Base-by-base conservation (phyloP, 1,140 invertebrate genomes). In the Pemphigus obesinymphae region DNA sequence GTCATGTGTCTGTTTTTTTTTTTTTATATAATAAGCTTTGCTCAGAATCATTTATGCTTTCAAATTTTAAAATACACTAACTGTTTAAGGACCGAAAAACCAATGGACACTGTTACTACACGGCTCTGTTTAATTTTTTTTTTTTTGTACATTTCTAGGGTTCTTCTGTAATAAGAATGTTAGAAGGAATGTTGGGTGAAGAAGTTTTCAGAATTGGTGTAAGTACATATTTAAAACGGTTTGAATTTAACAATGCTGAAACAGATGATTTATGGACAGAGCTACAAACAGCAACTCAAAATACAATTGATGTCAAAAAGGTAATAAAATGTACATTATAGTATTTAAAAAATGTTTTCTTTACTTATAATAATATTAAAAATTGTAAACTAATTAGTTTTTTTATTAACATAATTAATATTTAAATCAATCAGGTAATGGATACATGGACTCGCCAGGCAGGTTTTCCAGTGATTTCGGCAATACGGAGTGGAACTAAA, bases 401-500 rank as follows among this genome's bases (percentile, higher is more conserved):
- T 0, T 66, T n/a, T n/a, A 37, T 68, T 1, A 37, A 5, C 37
- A 6, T 45, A n/a, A 61, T 26, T 61, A 26, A 61, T 61, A 26
- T 11, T 26, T 37, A 37, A 76, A 53, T 55, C 17, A 17, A 80
- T 63, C 29, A 80, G 76, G 17, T 80, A 20, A 95, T 98, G 93
- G 91, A 96, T 84, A 96, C 95, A 0, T 99, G 96, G 95, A 96
- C 94, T 0, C 89, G 90, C 50, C 96, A 98, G 88, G 97, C 95
- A 92, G 96, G 96, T 10, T 95, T 92, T 84, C 96, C 97, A 0
- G 89, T 97, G 0, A 87, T 98, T 0, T 90, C 88, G 3, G 91
- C 95, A 3, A 87, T 83, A 1, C 88, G 86, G 72, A 85, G 89
- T 76, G 86, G 88, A 37, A 89, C 89, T 58, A 89, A 86, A 3